Conservation (phyloP, 2,113 vertebrate species). For the Cololabis saira region DNA sequence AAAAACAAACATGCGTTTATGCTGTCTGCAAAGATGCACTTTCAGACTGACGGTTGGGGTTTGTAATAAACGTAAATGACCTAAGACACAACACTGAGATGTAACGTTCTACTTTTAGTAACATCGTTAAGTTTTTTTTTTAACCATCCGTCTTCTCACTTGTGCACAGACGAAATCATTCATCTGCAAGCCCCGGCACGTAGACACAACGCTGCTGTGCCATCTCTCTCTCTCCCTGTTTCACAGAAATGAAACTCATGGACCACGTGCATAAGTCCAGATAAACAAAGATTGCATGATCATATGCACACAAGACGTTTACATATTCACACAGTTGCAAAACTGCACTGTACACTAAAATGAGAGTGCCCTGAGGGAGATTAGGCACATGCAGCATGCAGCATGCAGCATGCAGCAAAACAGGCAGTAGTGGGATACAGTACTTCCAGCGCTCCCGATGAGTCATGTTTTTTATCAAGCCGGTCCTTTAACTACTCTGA, state of each 20-base stretch:
- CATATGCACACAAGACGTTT: not conserved
- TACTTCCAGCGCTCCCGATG: not conserved
- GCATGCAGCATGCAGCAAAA: not conserved
- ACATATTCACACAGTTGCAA: not conserved
- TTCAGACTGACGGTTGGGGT: no score
- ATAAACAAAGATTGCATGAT: not conserved
- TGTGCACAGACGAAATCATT: fast-evolving
- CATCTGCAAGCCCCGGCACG: not conserved
- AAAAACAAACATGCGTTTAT: no score
- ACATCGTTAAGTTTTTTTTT: no score
- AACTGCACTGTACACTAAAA: not conserved
- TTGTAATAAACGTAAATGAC: no score
- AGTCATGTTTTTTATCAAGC: conserved; percentile 8
- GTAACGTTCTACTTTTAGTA: no score
- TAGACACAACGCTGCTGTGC: not conserved
- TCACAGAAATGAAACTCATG: conserved; percentile 71
- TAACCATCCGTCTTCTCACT: not conserved
- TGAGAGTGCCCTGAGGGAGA: not conserved
- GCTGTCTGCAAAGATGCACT: no score
- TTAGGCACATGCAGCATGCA: not conserved
- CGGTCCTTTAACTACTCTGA: not conserved
- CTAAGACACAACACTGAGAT: no score
- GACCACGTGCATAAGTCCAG: not conserved
- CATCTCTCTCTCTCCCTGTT: conserved; percentile 51
- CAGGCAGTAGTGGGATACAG: not conserved